Conservation (phyloP, 1,140 invertebrate species). For the Magallana ariakensis region DNA sequence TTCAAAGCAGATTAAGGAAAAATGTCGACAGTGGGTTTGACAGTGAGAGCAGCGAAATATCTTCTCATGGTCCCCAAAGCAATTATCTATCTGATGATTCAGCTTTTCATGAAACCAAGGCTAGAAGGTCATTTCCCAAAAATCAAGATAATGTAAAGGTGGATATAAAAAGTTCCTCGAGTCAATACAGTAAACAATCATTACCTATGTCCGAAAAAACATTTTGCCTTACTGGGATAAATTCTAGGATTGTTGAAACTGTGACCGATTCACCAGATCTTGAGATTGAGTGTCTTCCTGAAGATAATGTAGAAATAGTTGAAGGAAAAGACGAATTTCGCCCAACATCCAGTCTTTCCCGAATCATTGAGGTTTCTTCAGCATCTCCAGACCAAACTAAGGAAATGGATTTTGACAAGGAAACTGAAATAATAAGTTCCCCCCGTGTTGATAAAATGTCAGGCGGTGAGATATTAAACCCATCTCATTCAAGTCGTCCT, state of each 20-base stretch:
- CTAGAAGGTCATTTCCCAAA: conserved; percentile 47
- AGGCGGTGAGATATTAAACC: neutral
- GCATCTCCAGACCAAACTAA: conserved; percentile 52
- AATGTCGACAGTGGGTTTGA: conserved; percentile 75
- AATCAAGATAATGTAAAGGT: conserved; percentile 14
- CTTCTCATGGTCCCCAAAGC: conserved; percentile 59
- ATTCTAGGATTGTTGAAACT: neutral
- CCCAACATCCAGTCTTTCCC: conserved; percentile 47
- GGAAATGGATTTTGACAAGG: conserved; percentile 42
- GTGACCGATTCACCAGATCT: conserved; percentile 30
- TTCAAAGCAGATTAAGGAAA: conserved; percentile 52
- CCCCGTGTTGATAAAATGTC: neutral
- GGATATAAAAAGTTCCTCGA: neutral
- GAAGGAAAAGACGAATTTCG: conserved; percentile 18
- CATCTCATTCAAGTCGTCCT: neutral
- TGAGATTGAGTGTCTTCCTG: conserved; percentile 34
- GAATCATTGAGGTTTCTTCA: conserved; percentile 57
- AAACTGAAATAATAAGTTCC: neutral
- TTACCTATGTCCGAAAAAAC: conserved; percentile 52
- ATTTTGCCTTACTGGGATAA: conserved; percentile 57
- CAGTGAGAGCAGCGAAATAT: conserved; percentile 71
- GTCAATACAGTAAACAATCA: neutral
- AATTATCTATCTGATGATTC: conserved; percentile 52
- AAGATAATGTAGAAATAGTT: conserved; percentile 38
- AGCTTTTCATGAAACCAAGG: conserved; percentile 61